phyloP scores from a whole-genome alignment of 2,113 vertebrate species.

The Anguilla japonica region DNA sequence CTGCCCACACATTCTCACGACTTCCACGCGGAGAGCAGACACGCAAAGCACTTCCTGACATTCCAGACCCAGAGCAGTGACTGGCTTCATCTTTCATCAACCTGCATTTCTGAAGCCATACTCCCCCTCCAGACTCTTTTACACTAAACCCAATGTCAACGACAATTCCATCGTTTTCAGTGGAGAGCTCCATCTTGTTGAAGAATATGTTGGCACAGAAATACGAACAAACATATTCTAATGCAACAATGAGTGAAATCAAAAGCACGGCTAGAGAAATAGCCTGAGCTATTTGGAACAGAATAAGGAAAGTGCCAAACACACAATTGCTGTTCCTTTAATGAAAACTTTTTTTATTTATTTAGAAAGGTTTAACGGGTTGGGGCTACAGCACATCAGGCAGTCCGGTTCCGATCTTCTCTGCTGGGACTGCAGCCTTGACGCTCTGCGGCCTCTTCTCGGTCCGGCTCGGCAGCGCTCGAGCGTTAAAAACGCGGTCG shows the following conservation, averaged over 20 bases:
- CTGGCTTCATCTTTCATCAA: neutral
- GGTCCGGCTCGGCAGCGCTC: conserved; percentile 5
- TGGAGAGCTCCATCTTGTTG: no score
- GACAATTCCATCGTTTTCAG: no score
- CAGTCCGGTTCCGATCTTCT: conserved; percentile 27
- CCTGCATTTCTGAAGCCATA: neutral
- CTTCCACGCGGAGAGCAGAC: no score
- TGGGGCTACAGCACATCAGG: conserved; percentile 24
- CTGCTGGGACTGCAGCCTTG: neutral
- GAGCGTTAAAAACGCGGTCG: conserved; percentile 9
- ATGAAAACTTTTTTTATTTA: conserved; percentile 58
- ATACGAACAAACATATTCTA: neutral
- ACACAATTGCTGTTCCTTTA: conserved; percentile 40
- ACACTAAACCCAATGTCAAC: neutral
- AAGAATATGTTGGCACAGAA: neutral
- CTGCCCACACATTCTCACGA: no score
- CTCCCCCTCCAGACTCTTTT: neutral
- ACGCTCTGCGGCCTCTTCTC: neutral
- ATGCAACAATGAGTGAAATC: neutral
- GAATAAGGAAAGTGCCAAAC: neutral
- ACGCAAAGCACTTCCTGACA: neutral
- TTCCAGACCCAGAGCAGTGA: neutral
- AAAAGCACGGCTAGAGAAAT: neutral
- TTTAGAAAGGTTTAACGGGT: conserved; percentile 42
- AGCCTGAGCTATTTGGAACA: neutral